Conservation (phyloP, 2,888 invertebrate species). For the Capitulum mitella region DNA sequence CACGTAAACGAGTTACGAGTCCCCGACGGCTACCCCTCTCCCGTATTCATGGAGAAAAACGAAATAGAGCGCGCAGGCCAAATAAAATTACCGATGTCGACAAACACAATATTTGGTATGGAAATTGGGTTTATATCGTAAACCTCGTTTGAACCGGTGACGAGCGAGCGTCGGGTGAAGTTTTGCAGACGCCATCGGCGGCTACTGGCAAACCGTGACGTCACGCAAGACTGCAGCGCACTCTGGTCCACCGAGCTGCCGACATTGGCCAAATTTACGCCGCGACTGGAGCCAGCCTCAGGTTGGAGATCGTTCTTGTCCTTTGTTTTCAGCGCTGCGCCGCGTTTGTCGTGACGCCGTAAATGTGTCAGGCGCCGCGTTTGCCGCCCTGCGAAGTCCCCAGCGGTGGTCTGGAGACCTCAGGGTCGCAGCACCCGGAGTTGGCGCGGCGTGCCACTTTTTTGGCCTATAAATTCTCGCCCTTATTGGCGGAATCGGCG, state of each 20-base stretch:
- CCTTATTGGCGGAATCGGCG: not conserved
- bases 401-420: not conserved
- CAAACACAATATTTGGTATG: conserved; percentile 18
- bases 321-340: too few species aligned
- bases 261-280: too few species aligned
- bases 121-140: conserved; percentile 11
- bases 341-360: too few species aligned
- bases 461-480: not conserved
- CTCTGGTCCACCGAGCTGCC: too few species aligned
- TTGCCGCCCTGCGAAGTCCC: too few species aligned
- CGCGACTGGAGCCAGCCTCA: too few species aligned
- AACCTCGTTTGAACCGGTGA: conserved; percentile 2
- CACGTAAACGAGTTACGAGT: not conserved
- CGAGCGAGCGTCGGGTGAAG: not conserved
- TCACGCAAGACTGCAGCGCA: too few species aligned
- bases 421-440: not conserved
- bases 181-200: not conserved
- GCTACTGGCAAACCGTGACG: too few species aligned
- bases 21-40: not conserved
- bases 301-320: too few species aligned
- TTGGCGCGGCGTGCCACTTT: not conserved
- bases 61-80: not conserved
- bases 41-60: conserved; percentile 24
- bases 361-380: too few species aligned
- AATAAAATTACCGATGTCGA: not conserved